Percentiles rank a stretch among this genome's conserved stretches.
phyloP scores from a whole-genome alignment of 2,113 vertebrate species.

The Cryptotis parvus region DNA sequence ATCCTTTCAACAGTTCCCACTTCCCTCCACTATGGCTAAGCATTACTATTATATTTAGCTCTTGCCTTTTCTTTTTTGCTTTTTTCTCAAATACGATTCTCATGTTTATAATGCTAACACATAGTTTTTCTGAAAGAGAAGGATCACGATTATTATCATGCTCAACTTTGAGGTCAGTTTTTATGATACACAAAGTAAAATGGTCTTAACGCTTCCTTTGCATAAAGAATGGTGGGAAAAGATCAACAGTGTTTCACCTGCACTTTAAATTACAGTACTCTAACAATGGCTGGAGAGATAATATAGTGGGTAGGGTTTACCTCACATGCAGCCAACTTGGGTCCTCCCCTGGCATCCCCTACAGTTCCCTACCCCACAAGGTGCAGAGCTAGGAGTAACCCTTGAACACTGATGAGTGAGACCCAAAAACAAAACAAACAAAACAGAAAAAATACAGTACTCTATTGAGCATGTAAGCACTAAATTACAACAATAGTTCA shows the following conservation, averaged over 20 bases:
- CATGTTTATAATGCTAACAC: neutral
- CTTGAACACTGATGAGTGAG: too few species aligned
- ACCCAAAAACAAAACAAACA: too few species aligned
- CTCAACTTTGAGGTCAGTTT: neutral
- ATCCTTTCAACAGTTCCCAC: too few species aligned
- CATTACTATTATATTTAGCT: neutral
- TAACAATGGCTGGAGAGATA: too few species aligned
- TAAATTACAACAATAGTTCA: slow-evolving; percentile 41
- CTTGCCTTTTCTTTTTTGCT: slow-evolving; percentile 47
- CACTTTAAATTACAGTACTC: neutral
- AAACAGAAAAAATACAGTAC: neutral
- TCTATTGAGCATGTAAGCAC: neutral
- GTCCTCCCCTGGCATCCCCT: too few species aligned
- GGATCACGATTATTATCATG: slow-evolving; percentile 17
- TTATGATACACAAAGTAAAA: slow-evolving; percentile 18
- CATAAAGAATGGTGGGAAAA: neutral
- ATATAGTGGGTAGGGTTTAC: too few species aligned
- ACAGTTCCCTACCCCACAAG: too few species aligned
- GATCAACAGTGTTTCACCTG: neutral
- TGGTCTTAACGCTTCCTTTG: slow-evolving; percentile 9
- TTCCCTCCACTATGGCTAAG: too few species aligned
- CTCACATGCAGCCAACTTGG: too few species aligned
- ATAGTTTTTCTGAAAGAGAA: slow-evolving; percentile 40
- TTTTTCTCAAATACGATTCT: slow-evolving; percentile 57
- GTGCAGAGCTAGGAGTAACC: too few species aligned